Conservation (phyloP, 1,140 invertebrate genomes). For the Cydia pomonella region DNA sequence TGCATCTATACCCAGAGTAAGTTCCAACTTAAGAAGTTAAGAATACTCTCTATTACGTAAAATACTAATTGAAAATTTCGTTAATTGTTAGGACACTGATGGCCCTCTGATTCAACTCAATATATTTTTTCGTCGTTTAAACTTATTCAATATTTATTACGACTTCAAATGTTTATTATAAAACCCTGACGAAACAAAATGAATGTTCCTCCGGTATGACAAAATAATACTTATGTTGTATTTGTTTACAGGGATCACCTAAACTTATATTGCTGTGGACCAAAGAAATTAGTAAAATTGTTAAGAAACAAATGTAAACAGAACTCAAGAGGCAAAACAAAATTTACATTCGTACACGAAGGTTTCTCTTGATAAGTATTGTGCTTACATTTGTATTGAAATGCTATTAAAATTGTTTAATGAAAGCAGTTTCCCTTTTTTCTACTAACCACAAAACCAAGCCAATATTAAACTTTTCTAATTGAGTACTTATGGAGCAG, state of each 20-base stretch:
- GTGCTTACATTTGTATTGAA: constrained; percentile 8
- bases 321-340: constrained; percentile 60
- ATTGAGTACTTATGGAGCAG: neutral
- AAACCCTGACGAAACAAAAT: neutral
- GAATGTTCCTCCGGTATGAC: too few relatives aligned
- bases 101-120: too few relatives aligned
- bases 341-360: constrained; percentile 68
- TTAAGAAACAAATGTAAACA: constrained; percentile 65
- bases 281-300: constrained; percentile 73
- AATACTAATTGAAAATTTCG: too few relatives aligned
- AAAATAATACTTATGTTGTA: constrained; percentile 17
- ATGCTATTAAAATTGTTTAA: constrained; percentile 24
- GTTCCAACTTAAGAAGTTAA: constrained; percentile 30
- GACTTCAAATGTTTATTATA: neutral
- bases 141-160: too few relatives aligned
- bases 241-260: constrained; percentile 61
- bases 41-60: neutral
- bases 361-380: constrained; percentile 59
- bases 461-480: neutral
- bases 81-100: too few relatives aligned
- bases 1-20: constrained; percentile 73
- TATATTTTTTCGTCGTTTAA: too few relatives aligned
- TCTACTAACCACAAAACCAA: neutral
- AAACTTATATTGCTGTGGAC: constrained; percentile 71
- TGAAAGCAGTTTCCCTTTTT: neutral